These are phyloP conservation scores for Hormaphis cornu DNA, from an alignment of 1,140 invertebrate species.

Conservation along the genomic window DNA sequence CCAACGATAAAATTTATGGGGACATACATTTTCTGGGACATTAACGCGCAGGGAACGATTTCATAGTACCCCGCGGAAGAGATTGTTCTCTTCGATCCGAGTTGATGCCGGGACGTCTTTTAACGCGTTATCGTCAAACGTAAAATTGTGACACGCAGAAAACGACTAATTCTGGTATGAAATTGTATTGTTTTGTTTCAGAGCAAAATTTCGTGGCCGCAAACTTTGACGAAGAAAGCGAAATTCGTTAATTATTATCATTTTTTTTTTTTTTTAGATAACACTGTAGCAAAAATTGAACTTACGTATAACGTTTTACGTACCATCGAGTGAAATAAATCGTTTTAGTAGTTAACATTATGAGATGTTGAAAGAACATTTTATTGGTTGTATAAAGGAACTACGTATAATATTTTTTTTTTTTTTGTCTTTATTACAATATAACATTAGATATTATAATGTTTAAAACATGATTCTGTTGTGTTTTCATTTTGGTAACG, in stretches of 20 bases:
- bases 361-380: conserved; percentile 12
- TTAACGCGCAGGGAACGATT: neutral
- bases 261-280: neutral
- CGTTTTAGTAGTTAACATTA: conserved; percentile 9
- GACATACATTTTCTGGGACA: too few relatives aligned
- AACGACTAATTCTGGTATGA: too few relatives aligned
- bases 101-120: too few relatives aligned
- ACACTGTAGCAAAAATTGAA: conserved; percentile 10
- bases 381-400: conserved; percentile 24
- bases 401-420: neutral
- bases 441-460: conserved; percentile 8
- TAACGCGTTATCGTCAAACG: too few relatives aligned
- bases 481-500: too few relatives aligned
- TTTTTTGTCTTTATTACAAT: conserved; percentile 9
- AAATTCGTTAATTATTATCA: conserved; percentile 11
- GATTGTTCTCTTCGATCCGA: too few relatives aligned
- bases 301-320: neutral
- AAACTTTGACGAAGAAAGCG: conserved; percentile 15
- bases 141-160: too few relatives aligned
- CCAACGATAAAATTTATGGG: too few relatives aligned
- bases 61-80: neutral
- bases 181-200: conserved; percentile 24
- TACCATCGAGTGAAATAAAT: conserved; percentile 1
- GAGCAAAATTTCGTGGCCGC: conserved; percentile 1
- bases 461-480: too few relatives aligned